Conservation (phyloP, 1,140 invertebrate species). For the Drosophila eugracilis region DNA sequence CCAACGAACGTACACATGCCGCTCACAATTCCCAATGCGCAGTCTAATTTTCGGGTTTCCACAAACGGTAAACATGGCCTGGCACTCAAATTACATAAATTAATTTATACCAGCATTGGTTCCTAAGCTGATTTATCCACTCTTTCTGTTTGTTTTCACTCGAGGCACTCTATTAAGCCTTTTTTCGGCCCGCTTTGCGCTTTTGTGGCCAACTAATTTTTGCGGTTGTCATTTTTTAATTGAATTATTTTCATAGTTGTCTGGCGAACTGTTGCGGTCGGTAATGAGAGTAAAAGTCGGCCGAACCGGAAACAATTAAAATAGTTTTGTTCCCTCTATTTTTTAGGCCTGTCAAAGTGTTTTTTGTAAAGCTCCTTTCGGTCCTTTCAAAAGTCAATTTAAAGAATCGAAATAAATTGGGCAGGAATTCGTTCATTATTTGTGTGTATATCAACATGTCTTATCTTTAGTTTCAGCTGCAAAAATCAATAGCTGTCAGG, state of each 20-base stretch:
- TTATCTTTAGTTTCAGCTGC: too few relatives aligned
- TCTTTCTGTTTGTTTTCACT: constrained; percentile 36
- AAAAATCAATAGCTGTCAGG: too few relatives aligned
- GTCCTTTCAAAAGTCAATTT: too few relatives aligned
- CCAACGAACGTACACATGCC: constrained; percentile 47
- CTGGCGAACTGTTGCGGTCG: constrained; percentile 14
- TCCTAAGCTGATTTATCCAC: constrained; percentile 38
- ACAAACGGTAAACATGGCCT: constrained; percentile 41
- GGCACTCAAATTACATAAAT: constrained; percentile 76
- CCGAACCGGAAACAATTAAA: constrained; percentile 2
- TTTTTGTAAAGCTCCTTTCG: too few relatives aligned
- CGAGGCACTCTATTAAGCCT: not conserved
- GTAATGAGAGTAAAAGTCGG: not conserved
- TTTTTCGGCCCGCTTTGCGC: constrained; percentile 11
- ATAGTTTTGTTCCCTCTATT: constrained; percentile 1
- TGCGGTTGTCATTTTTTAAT: constrained; percentile 64
- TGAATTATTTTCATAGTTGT: constrained; percentile 42
- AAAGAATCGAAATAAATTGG: not conserved
- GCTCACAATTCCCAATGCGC: constrained; percentile 24
- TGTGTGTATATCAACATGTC: not conserved
- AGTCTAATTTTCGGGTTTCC: constrained; percentile 48
- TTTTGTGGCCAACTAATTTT: constrained; percentile 71
- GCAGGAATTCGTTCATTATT: too few relatives aligned
- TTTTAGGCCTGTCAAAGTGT: not conserved
- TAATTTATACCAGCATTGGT: constrained; percentile 68